Evolutionary conservation across 2,113 vertebrate genomes (phyloP).

Genomic region (Caranx ignobilis): DNA sequence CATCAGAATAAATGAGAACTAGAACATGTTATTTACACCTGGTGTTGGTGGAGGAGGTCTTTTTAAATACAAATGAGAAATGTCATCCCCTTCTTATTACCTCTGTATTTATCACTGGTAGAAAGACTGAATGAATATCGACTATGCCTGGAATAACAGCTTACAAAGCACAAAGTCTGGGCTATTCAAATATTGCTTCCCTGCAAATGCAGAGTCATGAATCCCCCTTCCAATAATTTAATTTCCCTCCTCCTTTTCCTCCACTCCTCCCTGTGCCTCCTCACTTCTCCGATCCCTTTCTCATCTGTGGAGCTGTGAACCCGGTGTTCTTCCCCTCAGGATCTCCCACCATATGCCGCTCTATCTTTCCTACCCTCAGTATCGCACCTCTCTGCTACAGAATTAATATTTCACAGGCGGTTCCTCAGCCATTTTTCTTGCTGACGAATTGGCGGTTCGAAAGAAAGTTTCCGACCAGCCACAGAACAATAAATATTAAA

Average conservation of each 20-base stretch:
- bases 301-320: conserved; percentile 31
- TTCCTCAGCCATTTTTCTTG: conserved; percentile 60
- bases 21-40: neutral
- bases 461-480: conserved; percentile 62
- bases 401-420: conserved; percentile 75
- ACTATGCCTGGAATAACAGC: conserved; percentile 63
- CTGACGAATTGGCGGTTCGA: conserved; percentile 57
- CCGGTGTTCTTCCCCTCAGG: conserved; percentile 39
- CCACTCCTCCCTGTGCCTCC: conserved; percentile 3
- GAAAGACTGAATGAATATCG: conserved; percentile 60
- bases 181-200: conserved; percentile 61
- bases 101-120: conserved; percentile 53
- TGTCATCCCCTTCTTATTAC: conserved; percentile 53
- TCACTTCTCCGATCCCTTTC: conserved; percentile 28
- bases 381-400: conserved; percentile 28
- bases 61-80: conserved; percentile 45
- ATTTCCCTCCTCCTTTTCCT: conserved; percentile 53
- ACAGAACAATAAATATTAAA: conserved; percentile 77
- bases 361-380: conserved; percentile 27
- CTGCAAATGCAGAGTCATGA: conserved; percentile 67
- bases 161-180: conserved; percentile 67
- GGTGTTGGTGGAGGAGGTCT: neutral
- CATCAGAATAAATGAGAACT: conserved; percentile 8
- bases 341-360: conserved; percentile 57
- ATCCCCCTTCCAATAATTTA: conserved; percentile 61